A percentile compares a stretch with the other conserved stretches of the same genome.
phyloP scores from a whole-genome alignment of 2,797 vertebrate genomes.

The Pipistrellus nathusii region DNA sequence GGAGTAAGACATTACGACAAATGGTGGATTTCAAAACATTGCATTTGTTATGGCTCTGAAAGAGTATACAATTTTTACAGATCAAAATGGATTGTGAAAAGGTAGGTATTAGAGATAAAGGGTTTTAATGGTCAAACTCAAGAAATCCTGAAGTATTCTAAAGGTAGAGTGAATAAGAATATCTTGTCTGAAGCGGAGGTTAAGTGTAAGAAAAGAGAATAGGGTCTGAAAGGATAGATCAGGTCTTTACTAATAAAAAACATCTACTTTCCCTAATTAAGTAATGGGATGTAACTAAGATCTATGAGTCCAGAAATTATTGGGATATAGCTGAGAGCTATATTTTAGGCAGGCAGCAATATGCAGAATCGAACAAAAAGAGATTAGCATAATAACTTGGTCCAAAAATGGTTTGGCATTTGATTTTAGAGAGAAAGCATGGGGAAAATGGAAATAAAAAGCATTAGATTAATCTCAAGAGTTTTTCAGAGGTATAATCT shows the following conservation, averaged over 20 bases:
- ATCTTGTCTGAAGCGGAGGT: neutral
- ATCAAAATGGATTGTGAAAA: neutral
- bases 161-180: neutral
- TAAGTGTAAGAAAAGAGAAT: slow-evolving; percentile 20
- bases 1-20: neutral
- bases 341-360: neutral
- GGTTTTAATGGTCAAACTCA: neutral
- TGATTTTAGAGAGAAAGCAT: neutral
- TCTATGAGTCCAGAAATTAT: neutral
- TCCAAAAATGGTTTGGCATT: neutral
- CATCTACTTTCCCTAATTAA: neutral
- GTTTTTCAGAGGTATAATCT: neutral
- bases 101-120: neutral
- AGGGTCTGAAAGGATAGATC: neutral
- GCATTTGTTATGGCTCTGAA: slow-evolving; percentile 9
- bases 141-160: neutral
- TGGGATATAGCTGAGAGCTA: neutral
- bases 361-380: neutral
- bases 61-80: neutral
- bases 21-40: neutral
- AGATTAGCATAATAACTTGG: neutral
- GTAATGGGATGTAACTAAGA: neutral
- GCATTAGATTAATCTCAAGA: neutral
- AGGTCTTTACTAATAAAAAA: slow-evolving; percentile 11
- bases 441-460: slow-evolving; percentile 21